These are phyloP conservation scores for Amia ocellicauda DNA, from an alignment of 2,113 vertebrate species.

Conservation along the genomic window DNA sequence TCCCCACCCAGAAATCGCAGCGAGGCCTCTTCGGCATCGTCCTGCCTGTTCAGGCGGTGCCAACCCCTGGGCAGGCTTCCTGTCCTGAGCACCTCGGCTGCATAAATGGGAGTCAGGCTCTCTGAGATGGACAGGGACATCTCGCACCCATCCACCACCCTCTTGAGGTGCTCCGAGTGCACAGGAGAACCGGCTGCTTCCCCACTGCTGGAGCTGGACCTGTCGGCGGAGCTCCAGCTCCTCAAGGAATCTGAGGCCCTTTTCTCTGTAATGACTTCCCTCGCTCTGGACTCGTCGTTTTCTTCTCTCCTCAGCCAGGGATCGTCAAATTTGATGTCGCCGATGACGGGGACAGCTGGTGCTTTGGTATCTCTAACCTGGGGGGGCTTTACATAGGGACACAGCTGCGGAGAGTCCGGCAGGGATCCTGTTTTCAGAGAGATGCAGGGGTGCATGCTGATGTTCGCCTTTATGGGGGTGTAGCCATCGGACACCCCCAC, in stretches of 20 bases:
- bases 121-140: constrained; percentile 52
- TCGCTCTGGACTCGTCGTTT: constrained; percentile 46
- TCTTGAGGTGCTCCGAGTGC: constrained; percentile 62
- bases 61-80: constrained; percentile 76
- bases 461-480: constrained; percentile 78
- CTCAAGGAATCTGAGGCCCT: constrained; percentile 41
- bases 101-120: constrained; percentile 58
- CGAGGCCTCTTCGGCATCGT: constrained; percentile 64
- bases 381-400: constrained; percentile 37
- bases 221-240: constrained; percentile 45
- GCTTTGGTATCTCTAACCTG: constrained; percentile 57
- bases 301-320: constrained; percentile 93
- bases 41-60: constrained; percentile 65
- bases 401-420: constrained; percentile 52
- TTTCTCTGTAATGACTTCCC: constrained; percentile 47
- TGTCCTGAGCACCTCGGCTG: constrained; percentile 64
- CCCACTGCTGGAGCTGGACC: constrained; percentile 65
- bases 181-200: constrained; percentile 68
- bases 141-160: constrained; percentile 87
- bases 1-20: constrained; percentile 49
- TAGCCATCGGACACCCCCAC: constrained; percentile 66
- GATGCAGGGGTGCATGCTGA: constrained; percentile 78
- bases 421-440: constrained; percentile 69
- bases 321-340: constrained; percentile 81
- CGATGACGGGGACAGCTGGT: constrained; percentile 49